Evolutionary conservation across 2,113 vertebrate species (phyloP).

Genomic region (Calyptommatus sinebrachiatus): DNA sequence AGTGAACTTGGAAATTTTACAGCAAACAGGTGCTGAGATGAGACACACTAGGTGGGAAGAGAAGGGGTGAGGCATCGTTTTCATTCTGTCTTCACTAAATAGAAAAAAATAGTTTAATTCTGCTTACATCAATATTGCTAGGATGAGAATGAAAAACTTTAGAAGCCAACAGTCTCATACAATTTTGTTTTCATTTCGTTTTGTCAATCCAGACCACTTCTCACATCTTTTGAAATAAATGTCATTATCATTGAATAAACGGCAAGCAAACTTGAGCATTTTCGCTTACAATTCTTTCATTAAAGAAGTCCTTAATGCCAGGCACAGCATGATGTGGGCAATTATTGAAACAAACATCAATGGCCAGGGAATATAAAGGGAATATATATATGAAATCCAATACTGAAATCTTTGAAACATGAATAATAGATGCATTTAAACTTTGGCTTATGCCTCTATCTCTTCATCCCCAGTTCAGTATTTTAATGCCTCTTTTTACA

Average conservation of each 20-base stretch:
- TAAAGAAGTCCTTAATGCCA: conserved; percentile 39
- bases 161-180: not conserved
- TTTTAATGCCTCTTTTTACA: not conserved
- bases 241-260: not conserved
- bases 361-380: not conserved
- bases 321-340: not conserved
- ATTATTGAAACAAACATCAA: not conserved
- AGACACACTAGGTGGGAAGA: not conserved
- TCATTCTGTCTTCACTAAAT: conserved; percentile 5
- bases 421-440: not conserved
- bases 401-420: not conserved
- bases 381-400: not conserved
- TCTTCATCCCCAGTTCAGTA: not conserved
- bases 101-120: not conserved
- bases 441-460: not conserved
- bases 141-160: not conserved
- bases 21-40: conserved; percentile 27
- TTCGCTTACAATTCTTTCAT: conserved; percentile 25
- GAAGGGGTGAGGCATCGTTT: conserved; percentile 1
- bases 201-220: not conserved
- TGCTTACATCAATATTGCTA: conserved; percentile 6
- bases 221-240: not conserved
- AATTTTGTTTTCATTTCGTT: not conserved
- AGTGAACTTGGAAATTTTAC: conserved; percentile 10
- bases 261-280: conserved; percentile 8